phyloP scores from a whole-genome alignment of 92 coral and sea anemone species.

The Heteractis magnifica region DNA sequence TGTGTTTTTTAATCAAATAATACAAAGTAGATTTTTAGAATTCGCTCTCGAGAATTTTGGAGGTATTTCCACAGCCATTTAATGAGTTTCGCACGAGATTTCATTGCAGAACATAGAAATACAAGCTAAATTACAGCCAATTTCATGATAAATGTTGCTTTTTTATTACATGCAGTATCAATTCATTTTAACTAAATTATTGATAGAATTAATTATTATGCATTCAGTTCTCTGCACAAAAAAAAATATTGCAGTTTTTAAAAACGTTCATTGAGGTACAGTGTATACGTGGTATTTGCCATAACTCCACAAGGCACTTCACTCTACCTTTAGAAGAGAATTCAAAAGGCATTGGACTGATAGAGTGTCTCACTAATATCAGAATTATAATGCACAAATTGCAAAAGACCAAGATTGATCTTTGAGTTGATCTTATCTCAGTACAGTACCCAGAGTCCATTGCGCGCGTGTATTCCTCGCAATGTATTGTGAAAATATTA shows the following conservation, averaged over 20 bases:
- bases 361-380: not conserved
- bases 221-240: not conserved
- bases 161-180: not conserved
- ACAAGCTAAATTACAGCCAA: not conserved
- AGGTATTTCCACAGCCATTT: constrained; percentile 2
- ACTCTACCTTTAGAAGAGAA: not conserved
- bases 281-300: not conserved
- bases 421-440: not conserved
- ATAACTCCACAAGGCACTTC: not conserved
- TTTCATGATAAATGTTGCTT: not conserved
- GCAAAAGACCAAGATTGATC: not conserved
- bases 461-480: not conserved
- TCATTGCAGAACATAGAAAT: not conserved
- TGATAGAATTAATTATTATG: not conserved
- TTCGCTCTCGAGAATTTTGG: constrained; percentile 4
- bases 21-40: constrained; percentile 7
- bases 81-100: constrained; percentile 1
- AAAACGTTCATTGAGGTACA: not conserved
- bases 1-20: constrained; percentile 10
- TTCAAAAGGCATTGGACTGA: not conserved
- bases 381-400: not conserved
- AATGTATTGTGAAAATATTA: not conserved
- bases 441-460: not conserved
- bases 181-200: not conserved
- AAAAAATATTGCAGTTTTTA: not conserved